A percentile compares a stretch with the other conserved stretches of the same genome.
Conservation (phyloP, 2,113 vertebrate species). For the Motacilla tschutschensis region DNA sequence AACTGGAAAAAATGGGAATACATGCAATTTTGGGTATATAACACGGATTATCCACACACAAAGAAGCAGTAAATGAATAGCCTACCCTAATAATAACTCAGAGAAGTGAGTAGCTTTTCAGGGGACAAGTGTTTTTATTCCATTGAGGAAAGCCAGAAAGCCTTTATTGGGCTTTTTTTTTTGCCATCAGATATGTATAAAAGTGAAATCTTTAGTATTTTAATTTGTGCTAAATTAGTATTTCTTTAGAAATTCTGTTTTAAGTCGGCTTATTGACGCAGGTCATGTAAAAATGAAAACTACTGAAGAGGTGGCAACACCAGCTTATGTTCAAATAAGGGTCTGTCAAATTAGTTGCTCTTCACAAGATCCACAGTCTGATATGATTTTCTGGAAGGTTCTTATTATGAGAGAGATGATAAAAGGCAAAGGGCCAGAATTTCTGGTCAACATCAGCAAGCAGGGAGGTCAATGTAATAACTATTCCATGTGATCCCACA, state of each 20-base stretch:
- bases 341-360: background rate
- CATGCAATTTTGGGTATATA: background rate
- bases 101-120: background rate
- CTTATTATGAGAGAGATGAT: background rate
- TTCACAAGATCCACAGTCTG: background rate
- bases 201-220: background rate
- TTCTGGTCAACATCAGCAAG: background rate
- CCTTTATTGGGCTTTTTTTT: background rate
- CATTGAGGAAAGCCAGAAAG: background rate
- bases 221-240: background rate
- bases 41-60: background rate
- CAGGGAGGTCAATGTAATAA: background rate
- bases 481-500: background rate
- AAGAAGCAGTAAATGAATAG: background rate
- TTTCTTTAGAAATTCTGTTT: background rate
- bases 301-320: background rate
- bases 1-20: slow-evolving; percentile 18
- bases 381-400: background rate
- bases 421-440: background rate
- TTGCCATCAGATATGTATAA: background rate
- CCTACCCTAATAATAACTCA: background rate
- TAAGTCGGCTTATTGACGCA: background rate
- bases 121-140: background rate
- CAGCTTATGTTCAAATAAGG: background rate
- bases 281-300: accelerated